Conservation (phyloP, 1,140 invertebrate genomes). For the Macrobrachium rosenbergii region DNA sequence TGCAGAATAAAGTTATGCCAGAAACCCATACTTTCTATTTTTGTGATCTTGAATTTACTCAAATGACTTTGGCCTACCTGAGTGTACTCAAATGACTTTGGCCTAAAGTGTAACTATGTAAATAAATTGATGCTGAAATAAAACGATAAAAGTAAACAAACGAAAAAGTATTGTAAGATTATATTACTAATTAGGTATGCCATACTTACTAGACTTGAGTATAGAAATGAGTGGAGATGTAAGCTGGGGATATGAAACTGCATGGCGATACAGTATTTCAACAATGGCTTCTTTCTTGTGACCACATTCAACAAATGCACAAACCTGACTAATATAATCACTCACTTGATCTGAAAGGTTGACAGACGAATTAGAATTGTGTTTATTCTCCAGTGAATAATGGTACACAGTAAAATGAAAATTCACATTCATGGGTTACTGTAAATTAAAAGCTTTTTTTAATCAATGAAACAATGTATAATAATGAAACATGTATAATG, state of each 20-base stretch:
- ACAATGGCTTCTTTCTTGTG: constrained; percentile 28
- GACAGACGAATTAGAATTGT: not conserved
- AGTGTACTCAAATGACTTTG: too few species aligned
- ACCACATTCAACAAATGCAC: constrained; percentile 41
- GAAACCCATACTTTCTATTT: too few species aligned
- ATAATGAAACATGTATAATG: too few species aligned
- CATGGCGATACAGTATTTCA: constrained; percentile 38
- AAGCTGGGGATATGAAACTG: constrained; percentile 39
- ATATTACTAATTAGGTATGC: not conserved
- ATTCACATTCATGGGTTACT: too few species aligned
- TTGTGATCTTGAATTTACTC: too few species aligned
- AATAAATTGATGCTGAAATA: not conserved
- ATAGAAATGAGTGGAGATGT: constrained; percentile 43
- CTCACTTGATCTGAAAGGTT: constrained; percentile 44
- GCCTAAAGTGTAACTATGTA: not conserved
- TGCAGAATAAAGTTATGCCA: too few species aligned
- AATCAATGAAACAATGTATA: too few species aligned
- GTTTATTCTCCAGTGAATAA: not conserved
- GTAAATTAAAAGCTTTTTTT: too few species aligned
- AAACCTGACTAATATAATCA: constrained; percentile 25
- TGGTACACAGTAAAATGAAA: too few species aligned
- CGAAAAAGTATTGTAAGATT: not conserved
- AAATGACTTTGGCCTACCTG: too few species aligned
- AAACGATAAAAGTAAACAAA: not conserved
- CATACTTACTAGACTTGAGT: constrained; percentile 42